A percentile compares a stretch with the other conserved stretches of the same genome.
phyloP scores from a whole-genome alignment of 2,888 invertebrate genomes.

The Pristionchus mayeri region DNA sequence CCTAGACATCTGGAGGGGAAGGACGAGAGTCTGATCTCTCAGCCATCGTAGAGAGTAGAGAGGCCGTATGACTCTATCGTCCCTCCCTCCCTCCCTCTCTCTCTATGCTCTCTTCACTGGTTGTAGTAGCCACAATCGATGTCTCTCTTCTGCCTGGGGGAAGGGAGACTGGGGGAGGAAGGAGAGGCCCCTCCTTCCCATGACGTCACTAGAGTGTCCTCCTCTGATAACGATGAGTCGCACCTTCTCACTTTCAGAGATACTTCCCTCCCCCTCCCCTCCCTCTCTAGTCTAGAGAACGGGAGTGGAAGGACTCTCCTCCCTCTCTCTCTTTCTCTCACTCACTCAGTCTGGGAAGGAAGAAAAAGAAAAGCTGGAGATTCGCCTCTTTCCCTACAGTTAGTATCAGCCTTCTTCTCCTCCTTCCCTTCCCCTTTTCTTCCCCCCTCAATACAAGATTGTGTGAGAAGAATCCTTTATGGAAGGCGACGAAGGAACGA shows the following conservation, averaged over 20 bases:
- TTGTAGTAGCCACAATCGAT: slow-evolving; percentile 48
- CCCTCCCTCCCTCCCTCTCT: slow-evolving; percentile 34
- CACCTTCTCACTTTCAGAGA: background rate
- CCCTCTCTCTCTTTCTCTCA: background rate
- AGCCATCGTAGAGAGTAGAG: background rate
- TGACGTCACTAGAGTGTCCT: background rate
- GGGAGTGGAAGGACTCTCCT: background rate
- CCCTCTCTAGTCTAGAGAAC: background rate
- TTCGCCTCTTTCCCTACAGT: background rate
- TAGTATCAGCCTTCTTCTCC: slow-evolving; percentile 1
- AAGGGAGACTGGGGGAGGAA: background rate
- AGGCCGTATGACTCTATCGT: background rate
- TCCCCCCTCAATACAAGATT: slow-evolving; percentile 20
- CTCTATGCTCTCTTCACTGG: background rate
- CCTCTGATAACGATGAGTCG: background rate
- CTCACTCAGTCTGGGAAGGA: too few species aligned
- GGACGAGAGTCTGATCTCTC: background rate
- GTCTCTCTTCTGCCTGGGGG: slow-evolving; percentile 43
- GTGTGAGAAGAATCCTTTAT: slow-evolving; percentile 24
- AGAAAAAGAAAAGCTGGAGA: too few species aligned
- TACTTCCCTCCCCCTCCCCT: background rate
- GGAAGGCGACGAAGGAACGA: background rate
- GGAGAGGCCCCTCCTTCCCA: background rate
- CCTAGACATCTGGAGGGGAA: background rate
- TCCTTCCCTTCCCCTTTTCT: slow-evolving; percentile 14